Conservation (phyloP, 2,888 invertebrate genomes). For the Ditula angustiorana region DNA sequence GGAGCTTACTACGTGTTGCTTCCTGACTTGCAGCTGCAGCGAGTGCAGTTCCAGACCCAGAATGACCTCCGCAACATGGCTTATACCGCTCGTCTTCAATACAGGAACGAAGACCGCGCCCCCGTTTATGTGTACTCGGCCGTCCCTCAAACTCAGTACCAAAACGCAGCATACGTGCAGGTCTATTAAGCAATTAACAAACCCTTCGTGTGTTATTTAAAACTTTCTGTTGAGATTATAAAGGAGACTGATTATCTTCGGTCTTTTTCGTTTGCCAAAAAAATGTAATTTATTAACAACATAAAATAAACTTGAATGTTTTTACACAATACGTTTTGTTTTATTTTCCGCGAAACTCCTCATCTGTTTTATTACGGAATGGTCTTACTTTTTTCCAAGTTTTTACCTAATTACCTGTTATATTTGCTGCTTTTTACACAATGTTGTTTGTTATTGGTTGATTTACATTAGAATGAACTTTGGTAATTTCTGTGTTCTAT, state of each 20-base stretch:
- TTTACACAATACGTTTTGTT: slow-evolving; percentile 23
- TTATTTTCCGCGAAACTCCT: slow-evolving; percentile 43
- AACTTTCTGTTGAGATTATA: slow-evolving; percentile 23
- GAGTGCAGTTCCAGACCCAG: slow-evolving; percentile 85
- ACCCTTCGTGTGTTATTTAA: neutral
- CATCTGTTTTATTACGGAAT: slow-evolving; percentile 30
- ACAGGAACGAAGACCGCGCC: slow-evolving; percentile 87
- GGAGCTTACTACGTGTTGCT: slow-evolving; percentile 88
- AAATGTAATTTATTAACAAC: slow-evolving; percentile 26
- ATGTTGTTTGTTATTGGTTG: slow-evolving; percentile 32
- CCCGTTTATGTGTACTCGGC: slow-evolving; percentile 86
- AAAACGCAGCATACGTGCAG: slow-evolving; percentile 67
- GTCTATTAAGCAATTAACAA: slow-evolving; percentile 49
- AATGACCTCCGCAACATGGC: slow-evolving; percentile 85
- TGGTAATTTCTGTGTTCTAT: slow-evolving; percentile 23
- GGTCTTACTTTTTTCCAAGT: slow-evolving; percentile 34
- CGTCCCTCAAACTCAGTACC: slow-evolving; percentile 70
- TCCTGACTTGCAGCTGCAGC: slow-evolving; percentile 87
- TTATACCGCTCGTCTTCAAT: slow-evolving; percentile 87
- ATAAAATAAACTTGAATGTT: slow-evolving; percentile 23
- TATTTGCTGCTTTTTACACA: slow-evolving; percentile 14
- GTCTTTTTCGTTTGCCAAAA: neutral
- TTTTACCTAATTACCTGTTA: slow-evolving; percentile 31
- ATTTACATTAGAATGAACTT: slow-evolving; percentile 39
- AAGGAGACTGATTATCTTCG: slow-evolving; percentile 25